Evolutionary conservation across 2,113 vertebrate species (phyloP), one percentile per base, ranked within the genome.

Genomic region (Trinectes maculatus): DNA sequence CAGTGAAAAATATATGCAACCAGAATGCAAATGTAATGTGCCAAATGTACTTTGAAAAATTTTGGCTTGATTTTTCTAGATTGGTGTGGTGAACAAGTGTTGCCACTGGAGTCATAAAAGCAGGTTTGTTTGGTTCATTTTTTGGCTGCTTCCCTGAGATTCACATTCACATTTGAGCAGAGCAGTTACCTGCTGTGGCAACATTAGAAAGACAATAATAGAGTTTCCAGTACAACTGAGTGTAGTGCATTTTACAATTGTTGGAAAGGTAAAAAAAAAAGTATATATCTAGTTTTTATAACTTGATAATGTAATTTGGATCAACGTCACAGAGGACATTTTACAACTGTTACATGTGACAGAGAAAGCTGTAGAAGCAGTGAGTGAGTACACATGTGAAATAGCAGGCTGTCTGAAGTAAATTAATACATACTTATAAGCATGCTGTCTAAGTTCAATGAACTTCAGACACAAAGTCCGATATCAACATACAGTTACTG

Each of bases 381-480:
- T 44, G 39, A 70, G 36, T 33, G 15, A 48, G 40, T 53, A 36
- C 36, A 62, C 15, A n/a, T 69, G 64, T 56, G 39, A 76, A 74
- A 51, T 51, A 72, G 58, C 24, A 2, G 63, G 47, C 40, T 59
- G 22, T 58, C 58, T 28, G 51, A 36, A 65, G 61, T 33, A 6
- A 77, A 82, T 82, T 79, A 46, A 74, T 82, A 71, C 16, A 40
- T 40, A 47, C 26, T 64, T 67, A 72, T 84, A 59, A 70, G 54
- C 33, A 62, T 64, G 51, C 34, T 15, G 34, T 33, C 8, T 12
- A 43, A 40, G 47, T 67, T 63, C 16, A 36, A 43, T 69, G 37
- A 75, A 57, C 40, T 69, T 78, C 11, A 22, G 33, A 53, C 39
- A 31, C 6, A 19, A 57, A 28, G 24, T 53, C 18, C 39, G 13